Evolutionary conservation across 2,797 vertebrate species (phyloP).

Genomic region (Heteromormyrus szaboi): DNA sequence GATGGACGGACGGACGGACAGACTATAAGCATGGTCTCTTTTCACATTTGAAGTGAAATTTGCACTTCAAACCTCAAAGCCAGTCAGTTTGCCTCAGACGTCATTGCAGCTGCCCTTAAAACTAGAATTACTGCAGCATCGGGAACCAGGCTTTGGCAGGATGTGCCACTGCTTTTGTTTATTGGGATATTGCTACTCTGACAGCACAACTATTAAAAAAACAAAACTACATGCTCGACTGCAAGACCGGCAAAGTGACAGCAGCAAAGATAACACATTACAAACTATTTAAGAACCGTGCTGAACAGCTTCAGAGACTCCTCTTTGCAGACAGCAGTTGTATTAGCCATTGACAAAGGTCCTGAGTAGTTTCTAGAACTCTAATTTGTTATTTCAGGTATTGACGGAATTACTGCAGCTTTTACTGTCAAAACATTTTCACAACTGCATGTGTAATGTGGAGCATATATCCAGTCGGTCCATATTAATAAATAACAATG

Average conservation of each 20-base stretch:
- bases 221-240: background rate
- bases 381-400: background rate
- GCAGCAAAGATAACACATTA: background rate
- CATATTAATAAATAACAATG: background rate
- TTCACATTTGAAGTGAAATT: background rate
- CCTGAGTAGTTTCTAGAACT: background rate
- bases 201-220: background rate
- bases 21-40: background rate
- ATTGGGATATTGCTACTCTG: background rate
- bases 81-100: background rate
- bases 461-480: background rate
- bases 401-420: background rate
- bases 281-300: background rate
- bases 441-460: background rate
- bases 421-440: background rate
- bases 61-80: background rate
- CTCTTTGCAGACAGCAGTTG: background rate
- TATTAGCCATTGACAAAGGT: background rate
- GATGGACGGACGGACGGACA: background rate
- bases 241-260: background rate
- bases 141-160: background rate
- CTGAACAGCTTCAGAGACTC: background rate
- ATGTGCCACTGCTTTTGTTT: background rate
- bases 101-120: background rate
- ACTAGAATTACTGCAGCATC: background rate